Percentiles rank a stretch among this genome's conserved stretches.
phyloP scores from a whole-genome alignment of 1,140 invertebrate genomes.

The Heliconius melpomene region DNA sequence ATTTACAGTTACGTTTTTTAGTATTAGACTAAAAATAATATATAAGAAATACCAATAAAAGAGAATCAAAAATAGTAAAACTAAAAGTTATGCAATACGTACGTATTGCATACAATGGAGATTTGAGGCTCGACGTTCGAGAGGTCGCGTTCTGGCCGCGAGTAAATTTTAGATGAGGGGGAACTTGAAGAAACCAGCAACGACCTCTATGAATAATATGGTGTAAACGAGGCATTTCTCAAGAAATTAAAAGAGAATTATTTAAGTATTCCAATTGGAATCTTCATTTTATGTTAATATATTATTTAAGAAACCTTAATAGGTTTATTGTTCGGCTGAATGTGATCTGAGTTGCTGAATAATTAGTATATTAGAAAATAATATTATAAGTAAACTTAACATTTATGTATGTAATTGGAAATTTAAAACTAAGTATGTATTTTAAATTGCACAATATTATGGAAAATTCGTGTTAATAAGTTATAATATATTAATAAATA shows the following conservation, averaged over 20 bases:
- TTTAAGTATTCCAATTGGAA: background rate
- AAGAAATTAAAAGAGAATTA: background rate
- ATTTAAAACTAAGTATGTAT: background rate
- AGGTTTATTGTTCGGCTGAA: too few species aligned
- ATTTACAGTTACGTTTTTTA: too few species aligned
- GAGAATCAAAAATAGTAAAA: background rate
- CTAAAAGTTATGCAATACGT: background rate
- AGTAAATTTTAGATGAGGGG: background rate
- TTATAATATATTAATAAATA: background rate
- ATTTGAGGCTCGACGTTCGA: background rate
- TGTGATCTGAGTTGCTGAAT: too few species aligned
- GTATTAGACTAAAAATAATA: too few species aligned
- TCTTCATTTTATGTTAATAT: background rate
- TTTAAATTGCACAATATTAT: background rate
- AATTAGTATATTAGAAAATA: too few species aligned
- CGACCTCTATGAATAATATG: slow-evolving; percentile 23
- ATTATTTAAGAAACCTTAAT: too few species aligned
- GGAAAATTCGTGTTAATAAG: background rate
- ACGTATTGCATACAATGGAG: background rate
- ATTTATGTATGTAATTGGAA: background rate
- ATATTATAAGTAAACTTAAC: too few species aligned
- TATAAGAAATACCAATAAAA: background rate
- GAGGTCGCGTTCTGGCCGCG: background rate
- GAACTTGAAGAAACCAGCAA: slow-evolving; percentile 14
- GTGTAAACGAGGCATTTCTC: background rate